These are phyloP conservation scores for Iselma pallidipennis DNA, from an alignment of 2,888 invertebrate genomes.

Conservation along the genomic window DNA sequence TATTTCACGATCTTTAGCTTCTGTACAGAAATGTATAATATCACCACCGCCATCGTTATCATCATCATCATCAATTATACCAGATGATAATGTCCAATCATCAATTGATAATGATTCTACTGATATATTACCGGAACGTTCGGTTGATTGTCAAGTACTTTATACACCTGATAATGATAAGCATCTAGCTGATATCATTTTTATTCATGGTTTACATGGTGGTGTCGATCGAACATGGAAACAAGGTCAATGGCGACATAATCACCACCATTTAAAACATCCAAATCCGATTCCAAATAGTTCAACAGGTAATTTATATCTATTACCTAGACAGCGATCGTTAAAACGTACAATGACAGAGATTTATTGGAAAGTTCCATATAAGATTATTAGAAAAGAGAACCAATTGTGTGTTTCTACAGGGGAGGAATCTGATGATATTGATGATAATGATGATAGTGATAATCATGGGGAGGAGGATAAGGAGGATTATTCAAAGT, in stretches of 20 bases:
- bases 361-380: constrained; percentile 38
- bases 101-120: constrained; percentile 10
- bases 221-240: constrained; percentile 83
- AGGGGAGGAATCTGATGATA: constrained; percentile 26
- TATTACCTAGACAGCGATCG: constrained; percentile 34
- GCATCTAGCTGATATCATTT: constrained; percentile 70
- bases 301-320: constrained; percentile 41
- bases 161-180: constrained; percentile 43
- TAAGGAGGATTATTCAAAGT: constrained; percentile 59
- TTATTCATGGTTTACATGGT: constrained; percentile 81
- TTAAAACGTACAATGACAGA: constrained; percentile 43
- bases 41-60: no score
- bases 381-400: constrained; percentile 39
- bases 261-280: constrained; percentile 47
- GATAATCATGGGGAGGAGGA: constrained; percentile 25
- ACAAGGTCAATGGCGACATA: constrained; percentile 69
- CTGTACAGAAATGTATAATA: constrained; percentile 49
- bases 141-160: constrained; percentile 52
- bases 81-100: constrained; percentile 9
- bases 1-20: constrained; percentile 50
- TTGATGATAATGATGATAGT: constrained; percentile 28
- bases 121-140: constrained; percentile 43
- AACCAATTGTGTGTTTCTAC: constrained; percentile 25
- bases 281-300: constrained; percentile 42
- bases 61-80: no score